Evolutionary conservation across 2,113 vertebrate genomes (phyloP).

Genomic region (Gadus macrocephalus): DNA sequence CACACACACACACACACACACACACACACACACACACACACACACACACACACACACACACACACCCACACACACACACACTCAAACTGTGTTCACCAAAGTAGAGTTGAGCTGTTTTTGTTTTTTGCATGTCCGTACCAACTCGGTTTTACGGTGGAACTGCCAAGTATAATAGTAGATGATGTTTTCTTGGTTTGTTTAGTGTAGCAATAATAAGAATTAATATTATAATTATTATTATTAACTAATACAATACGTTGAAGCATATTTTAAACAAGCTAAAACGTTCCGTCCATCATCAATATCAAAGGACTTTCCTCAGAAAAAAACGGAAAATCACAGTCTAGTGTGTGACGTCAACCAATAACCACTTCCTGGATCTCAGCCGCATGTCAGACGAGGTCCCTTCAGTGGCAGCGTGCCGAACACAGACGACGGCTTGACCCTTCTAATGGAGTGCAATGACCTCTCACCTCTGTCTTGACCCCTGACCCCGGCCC

Average conservation of each 20-base stretch:
- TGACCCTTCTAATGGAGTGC: conserved; percentile 51
- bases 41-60: not conserved
- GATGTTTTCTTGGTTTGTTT: not conserved
- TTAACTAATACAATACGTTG: not conserved
- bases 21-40: too few species aligned
- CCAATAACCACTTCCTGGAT: conserved; percentile 12
- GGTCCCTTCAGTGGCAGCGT: not conserved
- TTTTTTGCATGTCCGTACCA: too few species aligned
- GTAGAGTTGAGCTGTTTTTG: too few species aligned
- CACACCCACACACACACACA: not conserved
- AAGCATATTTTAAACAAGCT: too few species aligned
- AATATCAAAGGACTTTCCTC: too few species aligned
- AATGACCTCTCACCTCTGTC: conserved; percentile 32
- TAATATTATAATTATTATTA: not conserved
- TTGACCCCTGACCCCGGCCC: conserved; percentile 14
- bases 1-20: too few species aligned
- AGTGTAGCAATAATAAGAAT: not conserved
- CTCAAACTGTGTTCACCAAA: not conserved
- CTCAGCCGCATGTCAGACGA: conserved; percentile 18
- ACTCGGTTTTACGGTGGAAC: too few species aligned
- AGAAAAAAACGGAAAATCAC: too few species aligned
- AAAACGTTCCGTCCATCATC: too few species aligned
- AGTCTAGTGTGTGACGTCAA: too few species aligned
- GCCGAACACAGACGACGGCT: conserved; percentile 28
- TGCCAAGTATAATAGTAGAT: not conserved